A percentile compares a stretch with the other conserved stretches of the same genome.
These are phyloP conservation scores for Cepaea hortensis DNA, from an alignment of 2,888 invertebrate genomes.

Conservation along the genomic window DNA sequence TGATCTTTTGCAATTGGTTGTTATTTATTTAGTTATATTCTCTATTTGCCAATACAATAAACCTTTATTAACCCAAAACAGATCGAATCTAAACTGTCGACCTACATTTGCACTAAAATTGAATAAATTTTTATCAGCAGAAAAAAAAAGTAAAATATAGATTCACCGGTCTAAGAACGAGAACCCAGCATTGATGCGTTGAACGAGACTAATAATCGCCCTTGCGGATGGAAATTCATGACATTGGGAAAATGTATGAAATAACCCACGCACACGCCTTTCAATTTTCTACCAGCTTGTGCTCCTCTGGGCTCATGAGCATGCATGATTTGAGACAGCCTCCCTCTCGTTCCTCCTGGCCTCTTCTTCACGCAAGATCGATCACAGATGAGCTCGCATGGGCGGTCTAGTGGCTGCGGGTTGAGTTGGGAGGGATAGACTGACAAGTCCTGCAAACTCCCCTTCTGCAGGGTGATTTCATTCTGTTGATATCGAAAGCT, in stretches of 20 bases:
- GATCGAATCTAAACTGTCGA: neutral
- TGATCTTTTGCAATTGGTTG: too few species aligned
- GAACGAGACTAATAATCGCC: neutral
- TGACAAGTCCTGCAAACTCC: neutral
- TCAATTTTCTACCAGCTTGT: slow-evolving; percentile 12
- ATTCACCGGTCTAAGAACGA: neutral
- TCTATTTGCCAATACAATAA: neutral
- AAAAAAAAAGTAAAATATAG: neutral
- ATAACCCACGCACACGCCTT: slow-evolving; percentile 17
- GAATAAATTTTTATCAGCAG: neutral
- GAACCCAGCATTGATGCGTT: neutral
- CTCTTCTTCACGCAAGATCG: slow-evolving; percentile 22
- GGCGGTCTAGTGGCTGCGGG: slow-evolving; percentile 8
- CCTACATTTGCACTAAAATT: neutral
- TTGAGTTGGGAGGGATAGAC: neutral
- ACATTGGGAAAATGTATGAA: slow-evolving; percentile 14
- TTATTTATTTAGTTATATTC: neutral
- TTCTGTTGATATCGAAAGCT: neutral
- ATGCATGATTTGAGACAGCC: slow-evolving; percentile 13
- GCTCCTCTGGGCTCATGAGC: neutral
- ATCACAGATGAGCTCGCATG: slow-evolving; percentile 19
- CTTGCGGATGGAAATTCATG: slow-evolving; percentile 11
- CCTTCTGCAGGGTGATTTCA: slow-evolving; percentile 17
- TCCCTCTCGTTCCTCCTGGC: neutral
- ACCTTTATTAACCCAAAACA: neutral